Evolutionary conservation across 2,888 invertebrate genomes (phyloP).

Genomic region (Agriopis marginaria): DNA sequence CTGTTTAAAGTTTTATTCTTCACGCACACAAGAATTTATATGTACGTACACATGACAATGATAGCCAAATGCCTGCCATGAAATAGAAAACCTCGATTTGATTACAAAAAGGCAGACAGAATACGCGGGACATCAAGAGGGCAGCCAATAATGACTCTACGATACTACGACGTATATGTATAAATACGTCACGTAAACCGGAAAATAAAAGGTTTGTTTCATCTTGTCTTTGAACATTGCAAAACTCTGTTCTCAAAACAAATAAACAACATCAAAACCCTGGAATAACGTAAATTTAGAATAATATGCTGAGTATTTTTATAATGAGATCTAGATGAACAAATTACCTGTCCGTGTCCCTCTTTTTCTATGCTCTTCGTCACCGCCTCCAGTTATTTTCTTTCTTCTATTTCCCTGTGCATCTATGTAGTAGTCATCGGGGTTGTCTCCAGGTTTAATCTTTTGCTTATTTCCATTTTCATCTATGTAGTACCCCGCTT

Average conservation of each 20-base stretch:
- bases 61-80: background rate
- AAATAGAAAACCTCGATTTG: background rate
- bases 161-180: no score
- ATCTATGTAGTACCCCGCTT: slow-evolving; percentile 4
- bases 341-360: slow-evolving; percentile 25
- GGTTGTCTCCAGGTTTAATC: background rate
- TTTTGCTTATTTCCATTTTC: background rate
- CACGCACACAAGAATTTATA: background rate
- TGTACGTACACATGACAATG: background rate
- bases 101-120: no score
- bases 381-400: background rate
- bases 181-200: no score
- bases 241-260: no score
- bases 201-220: no score
- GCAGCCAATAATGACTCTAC: no score
- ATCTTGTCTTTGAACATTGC: no score
- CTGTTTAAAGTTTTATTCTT: background rate
- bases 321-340: background rate
- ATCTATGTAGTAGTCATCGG: slow-evolving; percentile 5
- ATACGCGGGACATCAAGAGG: no score
- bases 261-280: no score
- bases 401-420: background rate
- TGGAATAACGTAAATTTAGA: no score
- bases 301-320: background rate
- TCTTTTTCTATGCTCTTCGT: background rate